Evolutionary conservation across 2,113 vertebrate genomes (phyloP).

Genomic region (Onychostoma macrolepis): DNA sequence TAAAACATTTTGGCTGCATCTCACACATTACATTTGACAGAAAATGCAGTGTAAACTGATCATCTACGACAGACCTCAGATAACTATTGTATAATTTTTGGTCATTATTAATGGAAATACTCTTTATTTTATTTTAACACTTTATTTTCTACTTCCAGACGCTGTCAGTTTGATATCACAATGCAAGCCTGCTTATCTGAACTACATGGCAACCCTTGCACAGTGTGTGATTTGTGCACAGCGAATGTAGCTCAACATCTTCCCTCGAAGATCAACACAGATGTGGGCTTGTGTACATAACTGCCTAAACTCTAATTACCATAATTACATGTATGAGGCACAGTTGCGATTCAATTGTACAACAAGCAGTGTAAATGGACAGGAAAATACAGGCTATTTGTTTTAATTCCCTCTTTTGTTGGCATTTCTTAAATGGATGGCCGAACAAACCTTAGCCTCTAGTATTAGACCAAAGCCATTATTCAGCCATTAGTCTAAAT

Average conservation of each 20-base stretch:
- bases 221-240: not conserved
- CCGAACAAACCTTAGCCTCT: not conserved
- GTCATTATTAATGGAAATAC: not conserved
- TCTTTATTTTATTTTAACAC: no score
- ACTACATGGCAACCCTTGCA: not conserved
- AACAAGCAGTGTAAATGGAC: conserved; percentile 55
- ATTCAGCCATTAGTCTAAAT: conserved; percentile 6
- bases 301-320: conserved; percentile 54
- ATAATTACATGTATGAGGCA: conserved; percentile 57
- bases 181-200: not conserved
- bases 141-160: not conserved
- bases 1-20: not conserved
- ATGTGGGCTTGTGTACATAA: conserved; percentile 58
- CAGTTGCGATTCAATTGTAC: conserved; percentile 46
- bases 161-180: not conserved
- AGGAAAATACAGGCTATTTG: conserved; percentile 58
- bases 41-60: not conserved
- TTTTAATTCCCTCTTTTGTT: conserved; percentile 43
- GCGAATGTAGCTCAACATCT: conserved; percentile 5
- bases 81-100: no score
- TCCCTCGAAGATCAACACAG: conserved; percentile 49
- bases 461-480: conserved; percentile 14
- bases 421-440: not conserved
- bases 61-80: no score
- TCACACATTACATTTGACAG: not conserved